Evolutionary conservation across 2,888 invertebrate species (phyloP).

Genomic region (Palloptera scutellata): DNA sequence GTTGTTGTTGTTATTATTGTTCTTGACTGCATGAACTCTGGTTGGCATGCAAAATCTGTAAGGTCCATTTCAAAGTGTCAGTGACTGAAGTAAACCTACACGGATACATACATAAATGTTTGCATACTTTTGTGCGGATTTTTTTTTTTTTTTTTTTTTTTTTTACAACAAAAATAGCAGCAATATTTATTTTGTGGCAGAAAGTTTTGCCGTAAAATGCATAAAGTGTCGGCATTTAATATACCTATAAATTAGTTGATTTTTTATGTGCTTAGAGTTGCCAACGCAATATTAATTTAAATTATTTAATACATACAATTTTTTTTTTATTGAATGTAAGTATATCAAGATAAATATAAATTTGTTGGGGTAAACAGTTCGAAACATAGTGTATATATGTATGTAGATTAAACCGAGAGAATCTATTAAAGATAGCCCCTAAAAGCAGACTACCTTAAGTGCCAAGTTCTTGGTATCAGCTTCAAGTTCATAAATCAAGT

Average conservation of each 20-base stretch:
- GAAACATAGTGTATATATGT: no score
- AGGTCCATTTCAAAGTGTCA: conserved; percentile 30
- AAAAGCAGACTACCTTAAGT: not conserved
- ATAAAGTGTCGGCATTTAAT: conserved; percentile 9
- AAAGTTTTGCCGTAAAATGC: conserved; percentile 33
- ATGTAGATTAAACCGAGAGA: no score
- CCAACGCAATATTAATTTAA: no score
- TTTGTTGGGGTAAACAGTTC: no score
- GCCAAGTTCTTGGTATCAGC: not conserved
- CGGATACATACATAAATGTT: not conserved
- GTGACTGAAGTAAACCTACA: conserved; percentile 27
- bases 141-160: not conserved
- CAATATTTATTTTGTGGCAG: conserved; percentile 10
- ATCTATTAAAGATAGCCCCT: no score
- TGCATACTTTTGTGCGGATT: conserved; percentile 21
- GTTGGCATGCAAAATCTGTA: conserved; percentile 15
- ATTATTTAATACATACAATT: no score
- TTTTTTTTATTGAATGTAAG: no score
- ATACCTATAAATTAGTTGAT: not conserved
- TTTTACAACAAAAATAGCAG: not conserved
- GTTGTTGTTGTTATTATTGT: not conserved
- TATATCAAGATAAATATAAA: no score
- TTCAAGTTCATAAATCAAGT: conserved; percentile 24
- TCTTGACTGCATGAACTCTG: no score
- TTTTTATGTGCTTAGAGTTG: not conserved